These are phyloP conservation scores for Thecophora atra DNA, from an alignment of 2,888 invertebrate genomes.

Conservation along the genomic window DNA sequence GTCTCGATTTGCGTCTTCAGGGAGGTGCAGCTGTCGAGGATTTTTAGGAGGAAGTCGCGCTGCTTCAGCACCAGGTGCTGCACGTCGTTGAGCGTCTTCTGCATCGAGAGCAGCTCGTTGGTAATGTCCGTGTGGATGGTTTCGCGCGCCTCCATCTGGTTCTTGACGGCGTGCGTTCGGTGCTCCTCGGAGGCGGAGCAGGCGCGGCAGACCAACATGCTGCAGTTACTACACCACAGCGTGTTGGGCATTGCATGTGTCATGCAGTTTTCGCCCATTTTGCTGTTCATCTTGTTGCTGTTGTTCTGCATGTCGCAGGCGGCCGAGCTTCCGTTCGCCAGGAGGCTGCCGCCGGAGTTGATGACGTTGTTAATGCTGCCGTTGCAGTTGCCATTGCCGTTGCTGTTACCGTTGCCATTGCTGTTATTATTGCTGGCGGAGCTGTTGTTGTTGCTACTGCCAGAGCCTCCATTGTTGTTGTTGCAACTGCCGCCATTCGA, in stretches of 20 bases:
- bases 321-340: constrained; percentile 4
- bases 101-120: constrained; percentile 74
- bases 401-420: constrained; percentile 11
- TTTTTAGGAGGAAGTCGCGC: constrained; percentile 76
- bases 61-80: constrained; percentile 77
- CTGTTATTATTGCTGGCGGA: constrained; percentile 36
- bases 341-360: constrained; percentile 29
- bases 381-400: constrained; percentile 33
- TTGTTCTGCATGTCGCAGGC: constrained; percentile 37
- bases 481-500: constrained; percentile 41
- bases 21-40: constrained; percentile 78
- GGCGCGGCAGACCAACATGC: constrained; percentile 73
- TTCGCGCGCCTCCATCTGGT: constrained; percentile 74
- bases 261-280: constrained; percentile 71
- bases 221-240: constrained; percentile 77
- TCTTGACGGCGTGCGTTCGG: constrained; percentile 74
- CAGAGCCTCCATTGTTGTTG: constrained; percentile 32
- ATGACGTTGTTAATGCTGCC: neutral
- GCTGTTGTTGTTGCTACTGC: constrained; percentile 41
- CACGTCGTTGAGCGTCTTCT: constrained; percentile 75
- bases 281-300: constrained; percentile 44
- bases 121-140: constrained; percentile 74
- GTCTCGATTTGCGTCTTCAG: constrained; percentile 80
- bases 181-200: constrained; percentile 75
- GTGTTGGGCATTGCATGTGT: constrained; percentile 78